Conservation (phyloP, 2,113 vertebrate genomes). For the Ceyx cyanopectus region DNA sequence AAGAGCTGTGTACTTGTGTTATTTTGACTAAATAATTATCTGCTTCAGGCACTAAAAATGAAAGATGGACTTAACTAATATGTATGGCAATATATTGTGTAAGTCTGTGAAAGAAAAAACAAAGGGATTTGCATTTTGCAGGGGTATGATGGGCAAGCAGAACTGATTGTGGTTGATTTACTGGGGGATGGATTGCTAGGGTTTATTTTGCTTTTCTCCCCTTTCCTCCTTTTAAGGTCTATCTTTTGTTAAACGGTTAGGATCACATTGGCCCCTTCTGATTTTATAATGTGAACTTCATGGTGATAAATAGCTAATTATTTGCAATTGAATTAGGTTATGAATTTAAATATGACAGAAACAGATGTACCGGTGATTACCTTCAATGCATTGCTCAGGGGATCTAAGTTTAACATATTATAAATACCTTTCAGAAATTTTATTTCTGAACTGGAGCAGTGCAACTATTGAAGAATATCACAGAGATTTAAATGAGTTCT, state of each 20-base stretch:
- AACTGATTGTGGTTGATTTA: conserved; percentile 50
- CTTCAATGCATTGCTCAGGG: background rate
- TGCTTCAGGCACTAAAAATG: conserved; percentile 25
- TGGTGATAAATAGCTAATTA: conserved; percentile 58
- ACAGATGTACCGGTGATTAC: conserved; percentile 39
- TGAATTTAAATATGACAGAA: conserved; percentile 41
- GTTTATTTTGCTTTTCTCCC: conserved; percentile 14
- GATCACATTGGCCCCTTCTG: background rate
- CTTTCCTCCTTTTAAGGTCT: background rate
- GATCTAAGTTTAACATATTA: background rate
- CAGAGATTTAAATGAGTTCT: background rate
- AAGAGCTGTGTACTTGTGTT: background rate
- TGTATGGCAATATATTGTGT: background rate
- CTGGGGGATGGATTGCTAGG: background rate
- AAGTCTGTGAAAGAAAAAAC: background rate
- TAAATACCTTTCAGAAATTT: conserved; percentile 4
- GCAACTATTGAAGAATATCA: background rate
- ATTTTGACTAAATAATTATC: conserved; percentile 41
- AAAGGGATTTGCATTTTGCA: background rate
- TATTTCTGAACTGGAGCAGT: background rate
- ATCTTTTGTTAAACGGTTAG: background rate
- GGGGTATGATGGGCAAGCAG: background rate
- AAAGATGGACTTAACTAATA: conserved; percentile 21
- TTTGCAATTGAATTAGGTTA: conserved; percentile 46
- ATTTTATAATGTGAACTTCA: conserved; percentile 14